Evolutionary conservation across 2,797 vertebrate genomes (phyloP), one percentile per base, ranked within the genome.

Genomic region (Xiphophorus birchmanni): DNA sequence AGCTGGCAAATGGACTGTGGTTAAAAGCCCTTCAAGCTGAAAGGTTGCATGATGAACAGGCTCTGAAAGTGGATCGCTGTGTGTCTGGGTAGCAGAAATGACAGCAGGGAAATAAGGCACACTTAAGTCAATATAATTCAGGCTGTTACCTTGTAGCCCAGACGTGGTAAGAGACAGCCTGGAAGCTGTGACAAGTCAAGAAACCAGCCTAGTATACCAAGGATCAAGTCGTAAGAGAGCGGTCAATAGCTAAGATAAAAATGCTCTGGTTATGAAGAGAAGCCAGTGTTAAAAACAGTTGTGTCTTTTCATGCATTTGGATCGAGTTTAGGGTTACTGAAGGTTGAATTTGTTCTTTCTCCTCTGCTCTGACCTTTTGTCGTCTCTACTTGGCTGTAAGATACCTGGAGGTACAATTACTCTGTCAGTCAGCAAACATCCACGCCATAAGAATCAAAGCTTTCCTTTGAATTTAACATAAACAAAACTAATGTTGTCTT

Each of bases 171-270:
- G 3, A 45, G 54, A 77, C 60, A 81, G 79, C 79, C 86, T 88
- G 87, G 77, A 82, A 76, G 76, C 76, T 56, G 9, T 9, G 17
- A 0, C 15, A 9, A 40, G 40, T 80, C 15, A 60, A 79, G 82
- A 67, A 58, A 82, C 75, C 2, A 15, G 84, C 29, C 12, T 42
- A 79, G n/a, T 81, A 73, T 23, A 35, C 21, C 47, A 63, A 50
- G 79, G 69, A 35, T 18, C 5, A 29, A 72, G 69, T 2, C 60
- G 2, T 45, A 56, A 42, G 81, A 52, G 76, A 78, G 76, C 50
- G 48, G 26, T 80, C 86, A 82, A 80, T 87, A 83, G 74, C 32
- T 10, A 5, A 75, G 69, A 87, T 84, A 80, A 80, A 85, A 87
- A 47, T 32, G 37, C 75, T 77, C 63, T 75, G 63, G 79, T 48